These are phyloP conservation scores for Saccostrea cuccullata DNA, from an alignment of 1,140 invertebrate genomes.

Conservation along the genomic window DNA sequence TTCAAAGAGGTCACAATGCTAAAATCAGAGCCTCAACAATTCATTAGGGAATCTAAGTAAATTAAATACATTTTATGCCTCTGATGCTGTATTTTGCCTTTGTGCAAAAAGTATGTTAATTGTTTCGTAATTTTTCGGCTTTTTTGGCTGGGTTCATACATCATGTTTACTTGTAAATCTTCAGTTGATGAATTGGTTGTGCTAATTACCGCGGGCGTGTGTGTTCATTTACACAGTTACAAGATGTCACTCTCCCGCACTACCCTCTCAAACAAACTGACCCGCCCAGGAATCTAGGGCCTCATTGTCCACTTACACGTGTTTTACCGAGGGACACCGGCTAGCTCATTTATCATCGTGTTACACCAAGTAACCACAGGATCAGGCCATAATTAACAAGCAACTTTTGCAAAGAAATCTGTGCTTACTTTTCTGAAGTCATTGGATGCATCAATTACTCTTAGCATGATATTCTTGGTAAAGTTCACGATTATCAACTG, in stretches of 20 bases:
- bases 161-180: constrained; percentile 6
- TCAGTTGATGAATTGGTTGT: constrained; percentile 6
- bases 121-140: neutral
- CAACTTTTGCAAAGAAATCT: neutral
- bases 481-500: too few species aligned
- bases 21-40: too few species aligned
- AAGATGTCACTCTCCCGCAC: neutral
- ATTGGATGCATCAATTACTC: neutral
- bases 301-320: neutral
- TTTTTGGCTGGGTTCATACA: constrained; percentile 1
- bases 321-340: neutral
- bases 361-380: too few species aligned
- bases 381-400: neutral
- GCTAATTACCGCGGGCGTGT: constrained; percentile 14
- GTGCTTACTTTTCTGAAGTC: too few species aligned
- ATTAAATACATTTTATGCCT: too few species aligned
- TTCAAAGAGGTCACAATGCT: too few species aligned
- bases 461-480: neutral
- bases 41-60: too few species aligned
- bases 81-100: neutral
- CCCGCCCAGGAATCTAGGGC: neutral
- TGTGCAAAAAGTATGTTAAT: neutral
- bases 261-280: neutral
- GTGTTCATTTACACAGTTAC: neutral
- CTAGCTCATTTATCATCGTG: too few species aligned